phyloP scores from a whole-genome alignment of 2,888 invertebrate species.

The Tricholauxania praeusta region DNA sequence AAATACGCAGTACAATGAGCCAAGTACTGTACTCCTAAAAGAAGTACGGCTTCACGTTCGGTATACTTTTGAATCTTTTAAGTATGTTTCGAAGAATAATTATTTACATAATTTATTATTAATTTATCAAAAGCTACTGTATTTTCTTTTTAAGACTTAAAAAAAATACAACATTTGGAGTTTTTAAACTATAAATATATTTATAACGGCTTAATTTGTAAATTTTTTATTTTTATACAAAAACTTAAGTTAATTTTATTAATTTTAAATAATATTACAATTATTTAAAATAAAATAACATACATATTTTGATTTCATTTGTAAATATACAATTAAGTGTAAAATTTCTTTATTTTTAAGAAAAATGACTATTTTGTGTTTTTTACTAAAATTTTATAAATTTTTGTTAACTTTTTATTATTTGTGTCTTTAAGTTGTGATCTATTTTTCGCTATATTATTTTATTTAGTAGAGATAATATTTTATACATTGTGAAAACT shows the following conservation, averaged over 20 bases:
- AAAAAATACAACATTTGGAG: slow-evolving; percentile 13
- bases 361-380: slow-evolving; percentile 13
- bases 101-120: too few relatives aligned
- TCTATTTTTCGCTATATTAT: neutral
- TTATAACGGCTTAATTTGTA: slow-evolving; percentile 19
- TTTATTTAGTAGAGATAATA: neutral
- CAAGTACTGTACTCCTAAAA: too few relatives aligned
- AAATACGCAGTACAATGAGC: too few relatives aligned
- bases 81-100: too few relatives aligned
- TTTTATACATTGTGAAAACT: slow-evolving; percentile 2
- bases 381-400: neutral
- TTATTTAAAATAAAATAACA: slow-evolving; percentile 10
- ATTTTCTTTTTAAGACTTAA: neutral
- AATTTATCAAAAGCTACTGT: too few relatives aligned
- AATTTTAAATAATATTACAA: slow-evolving; percentile 1
- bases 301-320: neutral
- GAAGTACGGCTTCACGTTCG: too few relatives aligned
- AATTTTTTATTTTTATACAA: slow-evolving; percentile 20
- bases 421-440: neutral
- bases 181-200: slow-evolving; percentile 31
- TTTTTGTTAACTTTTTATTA: neutral
- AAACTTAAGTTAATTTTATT: neutral
- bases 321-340: neutral
- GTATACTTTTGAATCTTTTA: too few relatives aligned
- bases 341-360: neutral